Conservation (phyloP, 2,888 invertebrate species). For the Cantharis flavilabris region DNA sequence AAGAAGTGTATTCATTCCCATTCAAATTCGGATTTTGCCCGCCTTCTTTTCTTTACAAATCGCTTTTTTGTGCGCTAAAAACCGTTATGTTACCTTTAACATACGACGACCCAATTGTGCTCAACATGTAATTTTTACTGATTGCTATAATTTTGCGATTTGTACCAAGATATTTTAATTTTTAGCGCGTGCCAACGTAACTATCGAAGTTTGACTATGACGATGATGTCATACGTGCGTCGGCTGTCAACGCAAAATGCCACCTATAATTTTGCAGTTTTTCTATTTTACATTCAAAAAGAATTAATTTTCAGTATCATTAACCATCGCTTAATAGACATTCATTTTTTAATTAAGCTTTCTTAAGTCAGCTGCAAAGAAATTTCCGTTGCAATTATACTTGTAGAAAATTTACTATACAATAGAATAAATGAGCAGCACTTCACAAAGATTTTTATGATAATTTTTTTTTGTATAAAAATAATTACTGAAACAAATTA, state of each 20-base stretch:
- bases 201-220: background rate
- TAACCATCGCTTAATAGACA: background rate
- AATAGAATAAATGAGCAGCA: conserved; percentile 1
- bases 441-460: background rate
- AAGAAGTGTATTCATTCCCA: conserved; percentile 44
- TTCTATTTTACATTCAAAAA: background rate
- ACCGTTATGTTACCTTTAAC: conserved; percentile 51
- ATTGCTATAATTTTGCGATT: conserved; percentile 55
- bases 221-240: background rate
- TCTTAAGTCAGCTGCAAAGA: conserved; percentile 2
- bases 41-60: conserved; percentile 46
- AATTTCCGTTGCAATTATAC: conserved; percentile 1
- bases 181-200: conserved; percentile 49
- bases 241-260: background rate
- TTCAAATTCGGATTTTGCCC: conserved; percentile 38
- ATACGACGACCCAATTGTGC: conserved; percentile 32
- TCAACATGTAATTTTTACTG: conserved; percentile 50
- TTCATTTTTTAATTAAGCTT: background rate
- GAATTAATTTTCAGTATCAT: conserved; percentile 2
- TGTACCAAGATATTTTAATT: conserved; percentile 53
- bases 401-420: background rate
- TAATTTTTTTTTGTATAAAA: background rate
- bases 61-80: conserved; percentile 47
- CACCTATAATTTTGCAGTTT: background rate
- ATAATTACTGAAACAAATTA: background rate